These are phyloP conservation scores for Eucera pruinosa DNA, from an alignment of 2,888 invertebrate species.

Conservation along the genomic window DNA sequence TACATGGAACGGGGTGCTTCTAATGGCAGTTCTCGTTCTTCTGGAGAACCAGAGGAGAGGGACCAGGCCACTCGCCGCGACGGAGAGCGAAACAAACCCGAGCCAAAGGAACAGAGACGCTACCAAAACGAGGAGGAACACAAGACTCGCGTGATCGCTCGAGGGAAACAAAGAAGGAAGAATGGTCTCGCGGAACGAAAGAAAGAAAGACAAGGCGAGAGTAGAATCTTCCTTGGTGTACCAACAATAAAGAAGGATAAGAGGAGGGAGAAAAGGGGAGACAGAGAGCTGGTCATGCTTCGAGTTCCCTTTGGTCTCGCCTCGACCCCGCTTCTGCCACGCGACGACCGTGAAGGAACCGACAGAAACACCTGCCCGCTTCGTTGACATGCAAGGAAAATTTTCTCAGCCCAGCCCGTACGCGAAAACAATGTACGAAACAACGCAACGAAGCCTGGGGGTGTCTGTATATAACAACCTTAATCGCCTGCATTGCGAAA, in stretches of 20 bases:
- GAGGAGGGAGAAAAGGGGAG: conserved; percentile 46
- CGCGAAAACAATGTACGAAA: conserved; percentile 43
- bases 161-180: conserved; percentile 30
- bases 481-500: conserved; percentile 32
- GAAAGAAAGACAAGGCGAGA: conserved; percentile 3
- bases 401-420: conserved; percentile 54
- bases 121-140: conserved; percentile 37
- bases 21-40: conserved; percentile 79
- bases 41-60: conserved; percentile 54
- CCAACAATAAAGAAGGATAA: conserved; percentile 42
- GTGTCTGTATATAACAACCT: conserved; percentile 2
- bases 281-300: conserved; percentile 75
- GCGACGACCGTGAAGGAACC: conserved; percentile 76
- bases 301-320: conserved; percentile 72
- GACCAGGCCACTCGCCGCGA: conserved; percentile 55
- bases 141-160: background rate
- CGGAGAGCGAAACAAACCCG: conserved; percentile 39
- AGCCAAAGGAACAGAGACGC: conserved; percentile 19
- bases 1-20: conserved; percentile 81
- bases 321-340: conserved; percentile 74
- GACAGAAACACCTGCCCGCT: conserved; percentile 76
- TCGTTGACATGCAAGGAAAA: conserved; percentile 78
- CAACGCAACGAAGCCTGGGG: conserved; percentile 11
- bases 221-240: conserved; percentile 25
- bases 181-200: conserved; percentile 18